These are phyloP conservation scores for Dryococelus australis DNA, from an alignment of 2,888 invertebrate genomes.

Conservation along the genomic window DNA sequence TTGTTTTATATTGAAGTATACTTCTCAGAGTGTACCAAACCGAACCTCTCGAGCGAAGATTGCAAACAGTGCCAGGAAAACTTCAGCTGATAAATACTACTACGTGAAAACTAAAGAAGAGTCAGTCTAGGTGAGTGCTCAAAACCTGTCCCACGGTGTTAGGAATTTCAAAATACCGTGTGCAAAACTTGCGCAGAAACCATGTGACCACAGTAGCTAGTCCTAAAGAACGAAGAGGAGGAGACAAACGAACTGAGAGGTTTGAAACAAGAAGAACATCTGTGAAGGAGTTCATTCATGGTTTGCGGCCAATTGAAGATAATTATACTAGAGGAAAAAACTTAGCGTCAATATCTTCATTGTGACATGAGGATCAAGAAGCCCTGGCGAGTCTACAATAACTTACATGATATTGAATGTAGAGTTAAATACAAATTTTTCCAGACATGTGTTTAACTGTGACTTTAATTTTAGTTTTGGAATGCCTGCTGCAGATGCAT, in stretches of 20 bases:
- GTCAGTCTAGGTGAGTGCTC: not conserved
- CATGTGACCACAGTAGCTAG: slow-evolving; percentile 4
- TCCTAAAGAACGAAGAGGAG: not conserved
- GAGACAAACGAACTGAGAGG: not conserved
- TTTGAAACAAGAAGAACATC: not conserved
- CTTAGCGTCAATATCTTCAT: too few species aligned
- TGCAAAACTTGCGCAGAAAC: not conserved
- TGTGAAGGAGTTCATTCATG: too few species aligned
- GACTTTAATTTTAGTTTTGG: slow-evolving; percentile 3
- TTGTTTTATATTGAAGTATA: slow-evolving; percentile 5
- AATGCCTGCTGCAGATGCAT: not conserved
- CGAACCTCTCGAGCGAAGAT: not conserved
- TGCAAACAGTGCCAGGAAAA: not conserved
- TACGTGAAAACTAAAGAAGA: not conserved
- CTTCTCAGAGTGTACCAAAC: not conserved
- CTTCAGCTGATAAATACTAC: not conserved
- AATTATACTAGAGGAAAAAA: too few species aligned
- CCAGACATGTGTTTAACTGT: not conserved
- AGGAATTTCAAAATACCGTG: not conserved
- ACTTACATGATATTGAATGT: too few species aligned
- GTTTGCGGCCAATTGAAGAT: too few species aligned
- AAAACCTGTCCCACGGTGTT: not conserved
- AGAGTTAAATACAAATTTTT: too few species aligned
- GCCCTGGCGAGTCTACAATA: too few species aligned
- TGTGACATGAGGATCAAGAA: too few species aligned